Base-by-base conservation (phyloP, 2,888 invertebrate genomes). In the Oxyscelio sp. region DNA sequence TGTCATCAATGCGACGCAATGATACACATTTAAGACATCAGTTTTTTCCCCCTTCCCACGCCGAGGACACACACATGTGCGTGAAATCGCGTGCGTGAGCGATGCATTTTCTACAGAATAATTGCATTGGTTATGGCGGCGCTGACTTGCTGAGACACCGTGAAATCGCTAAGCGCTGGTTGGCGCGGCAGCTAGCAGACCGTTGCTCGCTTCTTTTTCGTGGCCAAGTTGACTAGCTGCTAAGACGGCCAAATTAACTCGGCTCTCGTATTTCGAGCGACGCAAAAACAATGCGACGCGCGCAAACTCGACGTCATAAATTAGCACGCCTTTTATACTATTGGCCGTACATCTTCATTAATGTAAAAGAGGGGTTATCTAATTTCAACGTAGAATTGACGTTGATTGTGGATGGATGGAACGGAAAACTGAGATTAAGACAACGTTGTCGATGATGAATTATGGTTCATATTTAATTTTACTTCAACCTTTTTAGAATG, bases 141-240 rank as follows among this genome's bases (percentile, higher is more conserved):
- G 84, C 84, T 84, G 84, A 84, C 75, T 84, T 75, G 79, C 70
- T 65, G 84, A 84, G 84, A 71, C 70, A 84, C 74, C 84, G 75
- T 85, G 80, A 85, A 85, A 85, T 85, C 80, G 85, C 70, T 81
- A 84, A 84, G 80, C 81, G 77, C 50, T 71, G 71, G 75, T 79
- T 83, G 40, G 56, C 31, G 50, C 27, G 40, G 58, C 68, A 70
- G 40, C 40, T 50, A 61, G 66, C 81, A 63, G 73, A 75, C 43
- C 68, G 63, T 70, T 70, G 59, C 50, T 15, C 63, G 15, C 34
- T 77, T 58, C 48, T 78, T 83, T 75, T 65, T 74, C 63, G 24
- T 45, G 9, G 48, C n/a, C 15, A 56, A 34, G 21, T 13, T 11
- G 43, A 75, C 70, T 75, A 75, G 63, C 54, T 75, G 71, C 77